Evolutionary conservation across 2,113 vertebrate genomes (phyloP), one percentile per base, ranked within the genome.

Genomic region (Cinclus cinclus): DNA sequence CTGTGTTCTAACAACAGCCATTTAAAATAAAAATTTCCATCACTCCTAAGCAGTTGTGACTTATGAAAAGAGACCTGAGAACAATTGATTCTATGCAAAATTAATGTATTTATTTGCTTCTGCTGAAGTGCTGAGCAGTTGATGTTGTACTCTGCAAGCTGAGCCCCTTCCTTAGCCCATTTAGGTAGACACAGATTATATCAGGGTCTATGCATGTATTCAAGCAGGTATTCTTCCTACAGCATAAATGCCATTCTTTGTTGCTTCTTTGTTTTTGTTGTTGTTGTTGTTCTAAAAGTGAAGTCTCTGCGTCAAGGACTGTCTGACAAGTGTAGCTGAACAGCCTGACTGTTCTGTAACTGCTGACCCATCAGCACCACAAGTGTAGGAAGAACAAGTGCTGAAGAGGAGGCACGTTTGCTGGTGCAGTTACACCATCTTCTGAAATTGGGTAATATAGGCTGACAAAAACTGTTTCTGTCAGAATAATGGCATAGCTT

Each of bases 21-120:
- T 91, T 96, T 96, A 68, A 76, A 75, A 94, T 97, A 68, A 53
- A 91, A 84, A 95, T 96, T 94, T 94, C 65, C 71, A 55, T 95
- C 81, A 71, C 77, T 83, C 23, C 52, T 69, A 90, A 92, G 33
- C 19, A 87, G 33, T 91, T 92, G 70, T 8, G 3, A 82, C 46
- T 90, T 95, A 74, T 3, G 30, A 55, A 89, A 86, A 90, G 82
- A 85, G 33, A 69, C 46, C 83, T 94, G 47, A 91, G 71, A 87
- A 91, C 30, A 64, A 73, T 39, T 83, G 23, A 10, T 96, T 97
- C 64, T 74, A 24, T 74, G 18, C 52, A 86, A 86, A 95, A 86
- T 80, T 10, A 67, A 63, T 31, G 44, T 24, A 76, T 76, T n/a
- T 85, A 35, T 87, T 87, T 92, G 4, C 30, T 76, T 81, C 39